These are phyloP conservation scores for Folsomia manolachei DNA, from an alignment of 2,888 invertebrate species.

Conservation along the genomic window DNA sequence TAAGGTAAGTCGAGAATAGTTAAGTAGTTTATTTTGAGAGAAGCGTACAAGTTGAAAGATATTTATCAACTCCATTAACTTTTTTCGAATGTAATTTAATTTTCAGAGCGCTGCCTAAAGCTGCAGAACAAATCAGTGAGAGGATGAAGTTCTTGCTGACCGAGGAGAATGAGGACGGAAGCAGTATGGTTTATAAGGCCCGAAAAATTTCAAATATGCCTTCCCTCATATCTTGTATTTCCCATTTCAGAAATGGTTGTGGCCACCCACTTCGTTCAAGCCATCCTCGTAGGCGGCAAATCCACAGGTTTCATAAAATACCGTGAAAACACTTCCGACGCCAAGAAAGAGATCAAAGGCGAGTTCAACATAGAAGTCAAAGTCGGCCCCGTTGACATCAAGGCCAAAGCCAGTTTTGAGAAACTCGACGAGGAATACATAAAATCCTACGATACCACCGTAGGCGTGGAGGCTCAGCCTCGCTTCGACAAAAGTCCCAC, in stretches of 20 bases:
- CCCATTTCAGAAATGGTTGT: not conserved
- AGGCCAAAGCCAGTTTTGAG: conserved; percentile 12
- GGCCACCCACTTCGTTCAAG: conserved; percentile 11
- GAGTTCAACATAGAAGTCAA: not conserved
- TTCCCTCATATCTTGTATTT: too few relatives aligned
- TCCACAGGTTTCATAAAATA: not conserved
- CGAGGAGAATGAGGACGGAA: too few relatives aligned
- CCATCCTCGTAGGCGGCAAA: not conserved
- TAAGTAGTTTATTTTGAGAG: too few relatives aligned
- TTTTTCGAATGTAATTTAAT: too few relatives aligned
- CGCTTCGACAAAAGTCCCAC: not conserved
- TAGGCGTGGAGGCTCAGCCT: conserved; percentile 1
- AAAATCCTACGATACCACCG: not conserved
- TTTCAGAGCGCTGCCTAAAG: too few relatives aligned
- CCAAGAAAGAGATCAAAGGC: not conserved
- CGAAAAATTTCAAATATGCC: too few relatives aligned
- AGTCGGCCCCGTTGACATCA: not conserved
- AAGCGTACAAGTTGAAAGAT: too few relatives aligned
- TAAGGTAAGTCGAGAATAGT: too few relatives aligned
- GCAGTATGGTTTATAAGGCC: too few relatives aligned
- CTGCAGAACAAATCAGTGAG: too few relatives aligned
- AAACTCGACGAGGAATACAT: not conserved
- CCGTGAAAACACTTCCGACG: not conserved
- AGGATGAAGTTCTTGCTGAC: too few relatives aligned
- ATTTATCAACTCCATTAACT: too few relatives aligned